Evolutionary conservation across 2,888 invertebrate species (phyloP).

Genomic region (Cosmia pyralina): DNA sequence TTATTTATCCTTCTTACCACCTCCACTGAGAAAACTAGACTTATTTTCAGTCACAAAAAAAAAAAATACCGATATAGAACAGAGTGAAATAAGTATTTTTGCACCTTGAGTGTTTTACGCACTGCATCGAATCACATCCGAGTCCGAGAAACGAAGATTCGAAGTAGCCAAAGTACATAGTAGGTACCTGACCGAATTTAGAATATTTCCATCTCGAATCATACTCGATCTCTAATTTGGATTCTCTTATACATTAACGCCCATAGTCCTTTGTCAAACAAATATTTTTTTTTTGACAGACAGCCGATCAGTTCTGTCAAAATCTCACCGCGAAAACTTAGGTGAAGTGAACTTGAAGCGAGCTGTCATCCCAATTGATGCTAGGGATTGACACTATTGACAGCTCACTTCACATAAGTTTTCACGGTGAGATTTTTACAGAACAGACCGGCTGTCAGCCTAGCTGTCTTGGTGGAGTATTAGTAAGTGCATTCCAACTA

Average conservation of each 20-base stretch:
- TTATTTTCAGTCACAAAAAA: not conserved
- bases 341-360: not conserved
- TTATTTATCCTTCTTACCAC: not conserved
- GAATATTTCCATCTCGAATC: not conserved
- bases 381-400: not conserved
- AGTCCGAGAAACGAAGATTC: not conserved
- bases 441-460: too few species aligned
- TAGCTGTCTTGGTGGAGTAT: not conserved
- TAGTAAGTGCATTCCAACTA: constrained; percentile 6
- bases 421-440: not conserved
- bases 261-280: not conserved
- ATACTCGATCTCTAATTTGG: not conserved
- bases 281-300: not conserved
- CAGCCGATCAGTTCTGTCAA: not conserved
- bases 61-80: too few species aligned
- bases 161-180: not conserved
- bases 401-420: not conserved
- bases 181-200: not conserved
- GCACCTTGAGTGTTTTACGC: too few species aligned
- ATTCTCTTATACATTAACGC: not conserved
- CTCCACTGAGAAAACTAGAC: not conserved
- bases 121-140: not conserved
- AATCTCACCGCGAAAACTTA: not conserved
- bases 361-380: not conserved
- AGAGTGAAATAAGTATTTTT: too few species aligned